A percentile compares a stretch with the other conserved stretches of the same genome.
These are phyloP conservation scores for Xanthia togata DNA, from an alignment of 2,888 invertebrate genomes.

Conservation along the genomic window DNA sequence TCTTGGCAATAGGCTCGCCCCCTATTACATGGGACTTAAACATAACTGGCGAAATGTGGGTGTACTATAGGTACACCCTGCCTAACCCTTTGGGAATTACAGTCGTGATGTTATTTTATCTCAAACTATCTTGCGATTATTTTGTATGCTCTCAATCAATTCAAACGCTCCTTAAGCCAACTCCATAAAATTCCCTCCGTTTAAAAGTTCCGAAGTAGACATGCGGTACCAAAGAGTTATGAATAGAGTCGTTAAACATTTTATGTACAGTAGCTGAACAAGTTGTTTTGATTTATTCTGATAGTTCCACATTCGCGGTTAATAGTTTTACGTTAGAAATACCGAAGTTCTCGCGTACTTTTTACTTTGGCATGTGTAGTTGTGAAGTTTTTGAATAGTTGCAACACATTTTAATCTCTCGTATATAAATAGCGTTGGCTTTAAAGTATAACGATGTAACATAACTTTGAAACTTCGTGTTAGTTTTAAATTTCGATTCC, in stretches of 20 bases:
- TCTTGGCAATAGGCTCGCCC: not conserved
- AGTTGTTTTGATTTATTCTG: constrained; percentile 71
- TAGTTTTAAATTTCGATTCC: constrained; percentile 28
- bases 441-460: constrained; percentile 18
- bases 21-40: not conserved
- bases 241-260: constrained; percentile 68
- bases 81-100: not conserved
- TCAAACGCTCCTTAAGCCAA: constrained; percentile 20
- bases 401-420: constrained; percentile 37
- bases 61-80: not conserved
- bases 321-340: constrained; percentile 62
- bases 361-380: constrained; percentile 38
- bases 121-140: not conserved
- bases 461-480: constrained; percentile 26
- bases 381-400: constrained; percentile 35
- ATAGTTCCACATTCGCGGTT: constrained; percentile 65
- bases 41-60: not conserved
- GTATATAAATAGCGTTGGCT: constrained; percentile 32
- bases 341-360: constrained; percentile 44
- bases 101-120: not conserved
- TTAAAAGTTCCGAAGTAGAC: constrained; percentile 48
- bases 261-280: constrained; percentile 40
- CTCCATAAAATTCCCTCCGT: constrained; percentile 5
- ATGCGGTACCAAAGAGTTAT: constrained; percentile 55
- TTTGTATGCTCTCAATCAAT: not conserved